These are phyloP conservation scores for Cenopis cana DNA, from an alignment of 2,888 invertebrate genomes.

Conservation along the genomic window DNA sequence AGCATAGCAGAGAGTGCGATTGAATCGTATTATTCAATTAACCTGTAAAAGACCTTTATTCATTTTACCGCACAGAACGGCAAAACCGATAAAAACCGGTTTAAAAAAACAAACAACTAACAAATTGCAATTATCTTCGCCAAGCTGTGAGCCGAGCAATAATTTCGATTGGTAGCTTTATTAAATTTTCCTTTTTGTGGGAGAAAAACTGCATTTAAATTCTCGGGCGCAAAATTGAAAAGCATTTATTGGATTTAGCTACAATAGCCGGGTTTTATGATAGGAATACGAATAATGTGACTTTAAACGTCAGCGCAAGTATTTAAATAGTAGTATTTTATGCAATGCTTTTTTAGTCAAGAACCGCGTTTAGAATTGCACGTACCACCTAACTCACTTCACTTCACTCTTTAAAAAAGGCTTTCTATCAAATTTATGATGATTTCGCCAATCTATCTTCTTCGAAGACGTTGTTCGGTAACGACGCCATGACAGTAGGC, in stretches of 20 bases:
- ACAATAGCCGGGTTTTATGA: not conserved
- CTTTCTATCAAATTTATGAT: too few species aligned
- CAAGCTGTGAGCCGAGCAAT: constrained; percentile 41
- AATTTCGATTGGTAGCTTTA: constrained; percentile 39
- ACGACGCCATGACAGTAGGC: too few species aligned
- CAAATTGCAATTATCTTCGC: constrained; percentile 39
- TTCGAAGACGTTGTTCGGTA: too few species aligned
- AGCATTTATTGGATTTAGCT: constrained; percentile 28
- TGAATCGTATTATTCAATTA: constrained; percentile 4
- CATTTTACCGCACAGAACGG: constrained; percentile 4
- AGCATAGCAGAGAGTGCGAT: not conserved
- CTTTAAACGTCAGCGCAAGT: not conserved
- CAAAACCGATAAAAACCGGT: constrained; percentile 14
- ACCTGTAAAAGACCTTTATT: constrained; percentile 20
- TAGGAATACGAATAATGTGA: constrained; percentile 1
- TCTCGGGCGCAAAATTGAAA: constrained; percentile 26
- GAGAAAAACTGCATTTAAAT: constrained; percentile 36
- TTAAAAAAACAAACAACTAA: constrained; percentile 23
- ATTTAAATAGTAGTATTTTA: too few species aligned
- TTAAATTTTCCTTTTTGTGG: constrained; percentile 33
- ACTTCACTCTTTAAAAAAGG: too few species aligned
- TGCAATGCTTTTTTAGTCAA: too few species aligned
- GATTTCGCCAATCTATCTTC: too few species aligned
- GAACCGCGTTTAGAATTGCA: too few species aligned
- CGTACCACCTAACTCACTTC: too few species aligned